A percentile compares a stretch with the other conserved stretches of the same genome.
These are phyloP conservation scores for Betta splendens DNA, from an alignment of 2,797 vertebrate genomes.

Conservation along the genomic window DNA sequence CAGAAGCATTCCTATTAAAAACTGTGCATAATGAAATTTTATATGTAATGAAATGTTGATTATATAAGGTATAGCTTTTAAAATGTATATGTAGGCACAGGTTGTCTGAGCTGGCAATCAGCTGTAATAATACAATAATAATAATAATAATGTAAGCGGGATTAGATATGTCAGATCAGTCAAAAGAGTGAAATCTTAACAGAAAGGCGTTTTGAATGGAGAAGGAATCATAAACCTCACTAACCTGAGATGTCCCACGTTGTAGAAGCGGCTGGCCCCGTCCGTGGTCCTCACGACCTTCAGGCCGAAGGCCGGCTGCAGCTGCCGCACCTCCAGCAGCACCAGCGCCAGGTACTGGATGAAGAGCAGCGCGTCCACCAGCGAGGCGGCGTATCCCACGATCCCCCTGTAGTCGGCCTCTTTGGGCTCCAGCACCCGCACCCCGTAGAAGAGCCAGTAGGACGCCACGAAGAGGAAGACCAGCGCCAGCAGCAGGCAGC, in stretches of 20 bases:
- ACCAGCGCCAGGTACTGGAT: conserved; percentile 91
- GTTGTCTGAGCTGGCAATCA: no score
- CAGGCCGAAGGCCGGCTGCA: conserved; percentile 89
- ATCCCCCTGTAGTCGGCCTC: conserved; percentile 88
- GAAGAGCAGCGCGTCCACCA: conserved; percentile 91
- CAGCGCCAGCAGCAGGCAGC: conserved; percentile 87
- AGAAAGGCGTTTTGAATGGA: no score
- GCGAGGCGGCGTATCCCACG: conserved; percentile 88
- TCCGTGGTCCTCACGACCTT: conserved; percentile 90
- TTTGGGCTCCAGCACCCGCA: conserved; percentile 86
- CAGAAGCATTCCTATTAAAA: no score
- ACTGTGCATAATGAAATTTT: no score
- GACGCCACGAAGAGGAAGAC: conserved; percentile 90
- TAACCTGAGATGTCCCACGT: conserved; percentile 89
- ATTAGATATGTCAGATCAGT: no score
- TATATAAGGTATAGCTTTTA: no score
- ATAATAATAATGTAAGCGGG: no score
- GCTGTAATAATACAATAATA: no score
- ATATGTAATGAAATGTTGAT: no score
- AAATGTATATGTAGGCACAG: no score
- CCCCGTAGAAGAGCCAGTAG: conserved; percentile 93
- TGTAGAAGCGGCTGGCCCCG: conserved; percentile 89
- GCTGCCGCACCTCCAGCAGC: conserved; percentile 88
- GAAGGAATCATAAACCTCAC: not conserved
- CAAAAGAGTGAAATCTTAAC: no score